Conservation (phyloP, 1,140 invertebrate genomes). For the Drosophila kanapiae region DNA sequence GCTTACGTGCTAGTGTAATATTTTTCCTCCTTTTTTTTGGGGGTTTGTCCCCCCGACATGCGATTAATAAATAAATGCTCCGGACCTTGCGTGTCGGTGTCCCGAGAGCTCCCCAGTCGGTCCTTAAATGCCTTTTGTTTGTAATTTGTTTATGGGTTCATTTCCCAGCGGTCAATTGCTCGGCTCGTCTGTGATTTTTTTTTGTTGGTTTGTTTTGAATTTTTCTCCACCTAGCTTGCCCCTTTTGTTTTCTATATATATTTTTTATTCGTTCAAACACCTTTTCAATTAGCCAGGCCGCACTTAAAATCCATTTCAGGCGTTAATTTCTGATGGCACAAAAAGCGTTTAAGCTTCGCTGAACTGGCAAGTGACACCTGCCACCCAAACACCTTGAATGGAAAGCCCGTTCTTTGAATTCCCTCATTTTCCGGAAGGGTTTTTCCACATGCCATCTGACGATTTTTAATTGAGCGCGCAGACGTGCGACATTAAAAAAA, state of each 20-base stretch:
- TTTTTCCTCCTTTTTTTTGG: constrained; percentile 41
- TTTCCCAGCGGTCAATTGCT: constrained; percentile 84
- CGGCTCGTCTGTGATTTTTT: constrained; percentile 81
- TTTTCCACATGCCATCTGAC: constrained; percentile 33
- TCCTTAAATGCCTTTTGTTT: constrained; percentile 68
- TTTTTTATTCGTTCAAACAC: constrained; percentile 39
- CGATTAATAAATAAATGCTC: constrained; percentile 82
- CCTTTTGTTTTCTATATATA: constrained; percentile 49
- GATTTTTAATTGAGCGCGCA: constrained; percentile 73
- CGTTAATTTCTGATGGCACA: constrained; percentile 72
- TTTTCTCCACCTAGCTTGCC: constrained; percentile 30
- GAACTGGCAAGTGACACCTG: constrained; percentile 74
- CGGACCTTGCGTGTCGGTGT: constrained; percentile 60
- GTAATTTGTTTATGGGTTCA: constrained; percentile 84
- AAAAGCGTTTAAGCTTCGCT: constrained; percentile 64
- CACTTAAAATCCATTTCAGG: constrained; percentile 81
- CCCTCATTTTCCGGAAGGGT: constrained; percentile 23
- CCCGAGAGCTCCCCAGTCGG: constrained; percentile 32
- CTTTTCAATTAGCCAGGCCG: constrained; percentile 79
- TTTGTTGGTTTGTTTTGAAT: constrained; percentile 26
- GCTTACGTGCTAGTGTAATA: constrained; percentile 75
- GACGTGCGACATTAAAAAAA: constrained; percentile 56
- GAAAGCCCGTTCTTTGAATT: neutral
- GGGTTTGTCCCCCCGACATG: constrained; percentile 59
- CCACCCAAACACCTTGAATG: constrained; percentile 45